Percentiles rank a stretch among this genome's conserved stretches.
Conservation (phyloP, 1,140 invertebrate genomes). For the Rhyzopertha dominica region DNA sequence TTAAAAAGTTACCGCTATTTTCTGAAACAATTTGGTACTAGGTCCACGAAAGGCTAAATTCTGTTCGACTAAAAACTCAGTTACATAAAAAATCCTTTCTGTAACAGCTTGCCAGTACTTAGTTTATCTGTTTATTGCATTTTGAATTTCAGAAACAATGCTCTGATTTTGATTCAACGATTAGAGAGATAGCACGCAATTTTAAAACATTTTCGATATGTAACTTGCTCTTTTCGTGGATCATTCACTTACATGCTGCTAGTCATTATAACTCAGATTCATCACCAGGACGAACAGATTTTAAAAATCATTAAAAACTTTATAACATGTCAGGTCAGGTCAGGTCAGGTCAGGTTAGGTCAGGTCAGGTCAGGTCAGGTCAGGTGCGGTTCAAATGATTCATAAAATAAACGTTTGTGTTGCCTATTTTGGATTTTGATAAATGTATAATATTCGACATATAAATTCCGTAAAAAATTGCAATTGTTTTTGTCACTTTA, state of each 20-base stretch:
- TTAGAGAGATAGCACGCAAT: conserved; percentile 4
- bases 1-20: conserved; percentile 36
- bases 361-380: too few relatives aligned
- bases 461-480: too few relatives aligned
- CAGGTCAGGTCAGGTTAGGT: too few relatives aligned
- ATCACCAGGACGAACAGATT: too few relatives aligned
- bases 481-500: too few relatives aligned
- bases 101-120: conserved; percentile 26
- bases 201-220: conserved; percentile 12
- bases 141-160: background rate
- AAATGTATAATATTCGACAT: too few relatives aligned
- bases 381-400: too few relatives aligned
- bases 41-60: conserved; percentile 29
- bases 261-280: conserved; percentile 15
- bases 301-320: too few relatives aligned
- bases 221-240: conserved; percentile 11
- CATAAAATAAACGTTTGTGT: too few relatives aligned
- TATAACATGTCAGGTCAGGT: too few relatives aligned
- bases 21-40: conserved; percentile 20
- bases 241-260: conserved; percentile 10
- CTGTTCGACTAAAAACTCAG: conserved; percentile 26
- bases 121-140: conserved; percentile 13
- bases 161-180: conserved; percentile 4
- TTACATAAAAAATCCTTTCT: conserved; percentile 23
- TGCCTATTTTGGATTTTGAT: too few relatives aligned